Conservation (phyloP, 2,797 vertebrate species). For the Squalus acanthias region DNA sequence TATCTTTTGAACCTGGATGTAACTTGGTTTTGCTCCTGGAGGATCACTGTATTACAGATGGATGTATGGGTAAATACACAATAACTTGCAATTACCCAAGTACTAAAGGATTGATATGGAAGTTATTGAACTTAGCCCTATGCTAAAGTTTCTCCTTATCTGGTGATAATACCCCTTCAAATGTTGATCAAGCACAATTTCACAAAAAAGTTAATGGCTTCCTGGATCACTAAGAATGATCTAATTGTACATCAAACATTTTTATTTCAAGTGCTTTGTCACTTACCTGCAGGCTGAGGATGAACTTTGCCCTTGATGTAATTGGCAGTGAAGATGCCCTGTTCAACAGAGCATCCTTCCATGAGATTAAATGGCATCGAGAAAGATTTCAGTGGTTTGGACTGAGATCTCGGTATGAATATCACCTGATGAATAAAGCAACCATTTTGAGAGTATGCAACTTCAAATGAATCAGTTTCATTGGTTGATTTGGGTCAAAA, state of each 20-base stretch:
- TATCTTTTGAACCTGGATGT: not conserved
- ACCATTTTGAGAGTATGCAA: not conserved
- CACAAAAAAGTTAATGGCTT: not conserved
- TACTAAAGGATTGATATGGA: not conserved
- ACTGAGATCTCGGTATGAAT: not conserved
- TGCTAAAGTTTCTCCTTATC: not conserved
- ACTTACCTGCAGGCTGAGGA: not conserved
- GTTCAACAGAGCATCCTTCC: not conserved
- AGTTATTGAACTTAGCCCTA: not conserved
- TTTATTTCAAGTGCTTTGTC: not conserved
- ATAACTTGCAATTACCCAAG: no score
- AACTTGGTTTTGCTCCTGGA: not conserved
- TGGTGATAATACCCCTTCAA: not conserved
- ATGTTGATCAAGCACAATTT: not conserved
- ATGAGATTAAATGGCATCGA: not conserved
- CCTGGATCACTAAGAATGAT: not conserved
- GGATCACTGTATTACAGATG: not conserved
- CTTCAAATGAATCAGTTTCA: not conserved
- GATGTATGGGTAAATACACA: no score
- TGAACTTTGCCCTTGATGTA: conserved; percentile 5
- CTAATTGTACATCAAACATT: not conserved
- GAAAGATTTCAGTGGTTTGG: conserved; percentile 20
- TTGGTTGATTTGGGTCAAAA: not conserved
- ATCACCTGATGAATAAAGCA: not conserved
- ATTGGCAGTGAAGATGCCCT: not conserved